Base-by-base conservation (phyloP, 2,113 vertebrate species). In the Myiagra hebetior region DNA sequence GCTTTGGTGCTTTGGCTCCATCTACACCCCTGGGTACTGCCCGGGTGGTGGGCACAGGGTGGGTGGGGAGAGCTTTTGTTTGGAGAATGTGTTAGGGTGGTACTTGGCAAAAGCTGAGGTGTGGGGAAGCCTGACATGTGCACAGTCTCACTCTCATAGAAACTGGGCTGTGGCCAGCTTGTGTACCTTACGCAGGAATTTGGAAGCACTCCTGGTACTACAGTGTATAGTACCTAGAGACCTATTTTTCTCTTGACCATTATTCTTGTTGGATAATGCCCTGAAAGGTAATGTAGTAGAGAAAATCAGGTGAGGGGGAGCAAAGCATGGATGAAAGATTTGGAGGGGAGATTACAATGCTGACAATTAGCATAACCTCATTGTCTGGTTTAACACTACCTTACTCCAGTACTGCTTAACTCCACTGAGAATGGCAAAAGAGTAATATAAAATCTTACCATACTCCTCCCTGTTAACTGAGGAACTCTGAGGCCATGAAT, bases 71-170 rank as follows among this genome's bases (percentile, higher is more conserved):
- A 59, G 6, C 20, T 95, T 82, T 80, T 81, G 17, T 95, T 87
- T 78, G 73, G 64, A 93, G 56, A 94, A n/a, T 8, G 1, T 44
- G 16, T 57, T 92, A 62, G 39, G 35, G 31, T 70, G 73, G 49
- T 70, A 24, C 52, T 78, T 92, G 89, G 91, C 87, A 77, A 81
- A 87, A 55, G n/a, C 47, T 31, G 24, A 95, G 84, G 93, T 1
- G 31, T 59, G 42, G 60, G 68, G 64, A 92, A 91, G 22, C 33
- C 80, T 97, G 93, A 95, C 76, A 83, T 77, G 50, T 89, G 86
- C 69, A 52, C 13, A 52, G 49, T 59, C 90, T 90, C 92, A 94
- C 85, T 86, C 68, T 49, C 8, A 0, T 50, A 37, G 73, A 75
- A 93, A 49, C 47, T 87, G 63, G 60, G 52, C 65, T 42, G 10